Conservation (phyloP, 2,113 vertebrate species). For the Mus musculus region GRCm39 chr13:36497501-36498000, state of each 20-base stretch:
- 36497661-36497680: background rate
- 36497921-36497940: background rate
- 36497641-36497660: background rate
- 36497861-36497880: background rate
- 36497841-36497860: fast-evolving
- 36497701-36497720: background rate
- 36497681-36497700: background rate
- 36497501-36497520: background rate
- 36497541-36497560: background rate
- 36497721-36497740: background rate
- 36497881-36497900: background rate
- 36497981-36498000: conserved; percentile 9
- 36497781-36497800: background rate
- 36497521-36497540: background rate
- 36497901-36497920: background rate
- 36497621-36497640: background rate
- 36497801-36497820: too few species aligned
- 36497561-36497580: background rate
- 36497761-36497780: background rate
- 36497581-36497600: background rate
- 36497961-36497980: conserved; percentile 14
- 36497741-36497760: background rate
- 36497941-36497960: background rate
- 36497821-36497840: fast-evolving
- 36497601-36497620: background rate